Evolutionary conservation across 2,113 vertebrate genomes (phyloP), one percentile per base, ranked within the genome.

Genomic region (Aythya baeri): DNA sequence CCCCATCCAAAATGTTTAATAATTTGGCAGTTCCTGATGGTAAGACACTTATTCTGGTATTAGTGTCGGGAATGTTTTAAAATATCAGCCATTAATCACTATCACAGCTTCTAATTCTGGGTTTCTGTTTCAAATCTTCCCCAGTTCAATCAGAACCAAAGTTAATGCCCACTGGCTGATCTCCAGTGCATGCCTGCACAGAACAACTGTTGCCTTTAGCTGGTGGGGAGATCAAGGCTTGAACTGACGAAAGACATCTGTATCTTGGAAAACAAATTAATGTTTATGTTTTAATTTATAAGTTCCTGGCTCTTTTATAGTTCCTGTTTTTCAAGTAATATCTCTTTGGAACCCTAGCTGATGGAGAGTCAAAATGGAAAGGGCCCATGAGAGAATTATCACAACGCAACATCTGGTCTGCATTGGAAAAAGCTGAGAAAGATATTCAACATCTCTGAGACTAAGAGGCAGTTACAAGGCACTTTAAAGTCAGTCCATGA

Each of bases 231-330:
- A 96, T 96, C 95, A 96, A 96, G 94, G 93, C 94, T 93, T 91
- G 87, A 93, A 81, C 86, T 93, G 96, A 96, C 90, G 90, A 95
- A 93, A 95, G 94, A 96, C 95, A 97, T 96, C 91, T 97, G 96
- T 93, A 95, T 95, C 87, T 96, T 86, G 90, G 90, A 96, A 97
- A 97, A 96, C 94, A 96, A 97, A 97, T 95, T 96, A 94, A 92
- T 95, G 95, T 94, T 97, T 97, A 95, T 96, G 94, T 97, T 97
- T 97, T 95, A 97, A 97, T 97, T 97, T 97, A 93, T 96, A 96
- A 96, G 96, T 97, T 97, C 93, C 92, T 97, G 93, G 91, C 94
- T 96, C 93, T 96, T 96, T 94, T 95, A 90, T 93, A 92, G 93
- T 95, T 96, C 90, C 91, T 96, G 93, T 93, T 96, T 93, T 96